Conservation (phyloP, 92 coral and sea anemone genomes). For the Heteractis magnifica region DNA sequence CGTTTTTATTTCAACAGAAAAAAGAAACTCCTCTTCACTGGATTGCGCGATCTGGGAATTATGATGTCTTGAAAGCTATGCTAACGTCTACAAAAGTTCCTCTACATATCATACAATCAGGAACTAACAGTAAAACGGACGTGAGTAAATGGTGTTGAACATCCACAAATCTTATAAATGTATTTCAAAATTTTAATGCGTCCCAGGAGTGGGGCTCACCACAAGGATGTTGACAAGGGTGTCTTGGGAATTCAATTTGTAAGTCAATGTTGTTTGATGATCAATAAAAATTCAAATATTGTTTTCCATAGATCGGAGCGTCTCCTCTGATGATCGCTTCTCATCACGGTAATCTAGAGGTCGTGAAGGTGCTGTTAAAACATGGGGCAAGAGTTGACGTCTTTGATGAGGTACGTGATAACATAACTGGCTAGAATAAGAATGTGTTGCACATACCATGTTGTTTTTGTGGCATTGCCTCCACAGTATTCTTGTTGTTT, state of each 20-base stretch:
- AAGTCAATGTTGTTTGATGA: too few species aligned
- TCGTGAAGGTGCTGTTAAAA: conserved; percentile 67
- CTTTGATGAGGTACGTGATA: conserved; percentile 71
- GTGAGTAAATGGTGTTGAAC: conserved; percentile 34
- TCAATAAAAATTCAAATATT: neutral
- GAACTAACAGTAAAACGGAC: conserved; percentile 72
- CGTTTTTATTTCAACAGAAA: conserved; percentile 19
- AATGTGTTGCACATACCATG: neutral
- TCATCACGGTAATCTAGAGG: conserved; percentile 77
- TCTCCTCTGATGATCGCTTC: conserved; percentile 89
- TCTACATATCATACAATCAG: conserved; percentile 62
- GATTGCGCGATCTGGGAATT: conserved; percentile 88
- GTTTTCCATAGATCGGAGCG: conserved; percentile 57
- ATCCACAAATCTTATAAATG: neutral
- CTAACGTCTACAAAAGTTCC: conserved; percentile 62
- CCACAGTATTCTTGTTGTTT: too few species aligned
- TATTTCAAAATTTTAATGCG: too few species aligned
- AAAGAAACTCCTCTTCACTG: conserved; percentile 89
- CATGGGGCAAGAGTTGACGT: conserved; percentile 88
- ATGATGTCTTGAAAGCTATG: conserved; percentile 67
- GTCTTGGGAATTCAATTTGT: too few species aligned
- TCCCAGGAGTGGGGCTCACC: too few species aligned
- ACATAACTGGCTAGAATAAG: conserved; percentile 6
- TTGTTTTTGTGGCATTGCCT: neutral
- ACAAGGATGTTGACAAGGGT: too few species aligned